Conservation (phyloP, 1,140 invertebrate species). For the Bombus soroeensis region DNA sequence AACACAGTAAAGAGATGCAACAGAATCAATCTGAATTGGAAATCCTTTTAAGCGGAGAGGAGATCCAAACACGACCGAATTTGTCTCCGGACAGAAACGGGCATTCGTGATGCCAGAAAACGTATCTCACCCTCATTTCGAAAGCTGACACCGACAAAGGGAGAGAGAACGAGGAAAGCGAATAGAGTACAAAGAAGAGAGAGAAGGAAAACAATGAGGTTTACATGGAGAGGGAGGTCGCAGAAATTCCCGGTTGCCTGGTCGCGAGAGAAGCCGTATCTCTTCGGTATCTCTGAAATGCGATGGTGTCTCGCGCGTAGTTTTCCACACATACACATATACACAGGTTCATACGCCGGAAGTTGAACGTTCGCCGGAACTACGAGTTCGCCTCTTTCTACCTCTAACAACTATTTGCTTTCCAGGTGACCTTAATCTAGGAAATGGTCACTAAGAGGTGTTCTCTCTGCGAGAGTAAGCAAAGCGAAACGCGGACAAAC, state of each 20-base stretch:
- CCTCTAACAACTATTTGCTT: conserved; percentile 67
- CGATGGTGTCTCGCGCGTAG: conserved; percentile 58
- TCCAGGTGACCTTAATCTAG: conserved; percentile 71
- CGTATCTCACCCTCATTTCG: neutral
- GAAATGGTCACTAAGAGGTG: conserved; percentile 67
- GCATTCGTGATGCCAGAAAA: neutral
- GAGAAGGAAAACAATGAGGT: conserved; percentile 2
- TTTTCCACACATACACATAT: conserved; percentile 43
- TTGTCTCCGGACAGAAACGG: neutral
- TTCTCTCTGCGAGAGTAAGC: conserved; percentile 43
- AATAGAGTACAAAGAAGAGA: too few species aligned
- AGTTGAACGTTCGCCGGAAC: conserved; percentile 43
- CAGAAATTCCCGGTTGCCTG: conserved; percentile 12
- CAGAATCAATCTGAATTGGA: neutral
- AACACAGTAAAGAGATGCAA: too few species aligned
- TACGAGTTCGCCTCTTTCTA: conserved; percentile 33
- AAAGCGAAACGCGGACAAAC: conserved; percentile 39
- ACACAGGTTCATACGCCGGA: conserved; percentile 46
- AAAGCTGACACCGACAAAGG: neutral
- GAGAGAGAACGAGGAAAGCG: neutral
- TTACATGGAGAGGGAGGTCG: neutral
- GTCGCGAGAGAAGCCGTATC: neutral
- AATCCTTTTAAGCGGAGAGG: too few species aligned
- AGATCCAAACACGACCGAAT: neutral
- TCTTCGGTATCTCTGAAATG: conserved; percentile 38